phyloP scores from a whole-genome alignment of 35 echinoderm and acorn worm genomes.

The Ophioderma brevispina region DNA sequence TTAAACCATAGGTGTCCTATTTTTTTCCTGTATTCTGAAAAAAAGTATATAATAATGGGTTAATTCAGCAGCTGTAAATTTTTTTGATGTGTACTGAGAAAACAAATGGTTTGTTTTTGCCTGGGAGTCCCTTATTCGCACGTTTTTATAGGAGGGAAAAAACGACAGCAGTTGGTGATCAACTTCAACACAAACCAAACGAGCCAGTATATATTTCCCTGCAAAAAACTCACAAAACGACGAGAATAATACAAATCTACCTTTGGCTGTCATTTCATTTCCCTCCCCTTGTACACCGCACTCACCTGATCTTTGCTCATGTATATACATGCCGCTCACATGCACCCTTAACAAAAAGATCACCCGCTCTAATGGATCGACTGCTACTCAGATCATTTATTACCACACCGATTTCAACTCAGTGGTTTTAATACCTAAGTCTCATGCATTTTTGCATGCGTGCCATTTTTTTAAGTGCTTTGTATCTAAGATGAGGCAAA shows the following conservation, averaged over 20 bases:
- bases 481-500: neutral
- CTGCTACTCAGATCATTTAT: neutral
- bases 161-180: neutral
- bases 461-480: slow-evolving; percentile 4
- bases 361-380: neutral
- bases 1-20: no score
- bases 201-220: neutral
- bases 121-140: neutral
- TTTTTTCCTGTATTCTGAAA: neutral
- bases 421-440: neutral
- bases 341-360: neutral
- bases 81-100: neutral
- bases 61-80: neutral
- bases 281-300: no score
- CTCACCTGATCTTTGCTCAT: no score
- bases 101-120: neutral
- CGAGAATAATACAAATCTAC: no score
- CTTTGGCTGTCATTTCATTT: no score
- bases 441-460: neutral
- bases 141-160: neutral
- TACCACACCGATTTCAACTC: neutral
- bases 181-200: neutral
- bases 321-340: neutral
- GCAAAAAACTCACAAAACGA: neutral
- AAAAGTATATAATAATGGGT: neutral